phyloP scores from a whole-genome alignment of 2,113 vertebrate species.

The Cheilinus undulatus region DNA sequence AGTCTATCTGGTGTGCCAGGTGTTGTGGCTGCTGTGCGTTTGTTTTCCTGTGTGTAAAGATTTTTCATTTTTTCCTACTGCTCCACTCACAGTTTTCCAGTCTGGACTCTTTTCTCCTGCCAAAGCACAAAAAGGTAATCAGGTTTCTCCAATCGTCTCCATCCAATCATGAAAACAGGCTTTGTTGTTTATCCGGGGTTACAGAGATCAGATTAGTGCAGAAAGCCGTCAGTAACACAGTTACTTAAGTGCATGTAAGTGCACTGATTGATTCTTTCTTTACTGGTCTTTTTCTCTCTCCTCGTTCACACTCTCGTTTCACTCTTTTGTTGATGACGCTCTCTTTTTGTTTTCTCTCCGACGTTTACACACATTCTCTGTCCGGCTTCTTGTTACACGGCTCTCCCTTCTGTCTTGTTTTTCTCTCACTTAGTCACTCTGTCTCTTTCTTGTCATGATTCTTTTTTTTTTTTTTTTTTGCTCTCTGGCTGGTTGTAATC shows the following conservation, averaged over 20 bases:
- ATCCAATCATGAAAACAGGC: constrained; percentile 25
- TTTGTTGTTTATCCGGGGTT: constrained; percentile 11
- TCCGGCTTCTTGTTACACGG: constrained; percentile 22
- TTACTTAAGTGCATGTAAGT: constrained; percentile 39
- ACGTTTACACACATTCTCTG: constrained; percentile 26
- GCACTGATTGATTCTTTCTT: constrained; percentile 43
- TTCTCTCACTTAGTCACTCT: constrained; percentile 29
- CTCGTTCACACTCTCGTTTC: constrained; percentile 15
- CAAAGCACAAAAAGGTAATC: neutral
- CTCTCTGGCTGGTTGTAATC: constrained; percentile 57
- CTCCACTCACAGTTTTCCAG: constrained; percentile 8
- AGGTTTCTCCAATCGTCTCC: constrained; percentile 10
- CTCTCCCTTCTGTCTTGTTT: constrained; percentile 32
- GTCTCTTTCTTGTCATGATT: constrained; percentile 9
- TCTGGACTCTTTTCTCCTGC: neutral
- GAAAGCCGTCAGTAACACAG: constrained; percentile 42
- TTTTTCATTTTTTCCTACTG: neutral
- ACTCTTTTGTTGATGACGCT: constrained; percentile 25
- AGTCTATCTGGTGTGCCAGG: no score
- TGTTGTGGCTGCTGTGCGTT: no score
- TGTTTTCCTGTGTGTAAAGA: neutral
- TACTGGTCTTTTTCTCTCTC: neutral
- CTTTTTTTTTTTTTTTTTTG: neutral
- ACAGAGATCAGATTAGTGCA: constrained; percentile 53
- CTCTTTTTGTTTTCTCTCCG: constrained; percentile 21